Evolutionary conservation across 2,113 vertebrate genomes (phyloP).

Genomic region (Dicerorhinus sumatrensis): DNA sequence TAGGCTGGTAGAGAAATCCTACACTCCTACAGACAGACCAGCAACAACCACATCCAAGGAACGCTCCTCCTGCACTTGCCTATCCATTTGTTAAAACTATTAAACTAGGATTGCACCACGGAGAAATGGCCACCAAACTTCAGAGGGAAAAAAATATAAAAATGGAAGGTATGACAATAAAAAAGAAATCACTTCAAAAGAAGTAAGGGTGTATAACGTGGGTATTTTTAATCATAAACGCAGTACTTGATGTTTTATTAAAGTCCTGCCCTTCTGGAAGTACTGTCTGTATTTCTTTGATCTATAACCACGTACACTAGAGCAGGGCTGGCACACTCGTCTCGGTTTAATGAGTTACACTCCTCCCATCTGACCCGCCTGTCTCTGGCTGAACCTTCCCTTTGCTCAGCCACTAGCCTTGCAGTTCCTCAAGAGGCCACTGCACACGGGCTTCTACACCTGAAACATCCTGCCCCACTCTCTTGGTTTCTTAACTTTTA

Average conservation of each 20-base stretch:
- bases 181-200: slow-evolving; percentile 28
- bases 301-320: accelerated
- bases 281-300: background rate
- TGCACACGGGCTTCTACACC: no score
- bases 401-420: background rate
- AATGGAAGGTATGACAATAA: background rate
- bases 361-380: background rate
- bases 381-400: background rate
- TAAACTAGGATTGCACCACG: background rate
- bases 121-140: background rate
- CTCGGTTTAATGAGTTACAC: background rate
- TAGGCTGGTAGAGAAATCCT: background rate
- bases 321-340: background rate
- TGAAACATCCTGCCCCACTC: accelerated
- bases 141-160: background rate
- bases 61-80: background rate
- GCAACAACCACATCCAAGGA: background rate
- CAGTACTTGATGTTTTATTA: background rate
- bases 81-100: background rate
- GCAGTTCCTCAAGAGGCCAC: background rate
- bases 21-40: background rate
- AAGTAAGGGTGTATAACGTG: background rate
- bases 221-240: background rate
- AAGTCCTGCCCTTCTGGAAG: background rate
- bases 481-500: background rate